A percentile compares a stretch with the other conserved stretches of the same genome.
phyloP scores from a whole-genome alignment of 2,113 vertebrate genomes.

The Danio rerio region GRCz12tu NC_133197.1:3611001-3611500 shows the following conservation, averaged over 20 bases:
- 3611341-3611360: background rate
- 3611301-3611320: no score
- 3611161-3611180: conserved; percentile 76
- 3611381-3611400: background rate
- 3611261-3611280: no score
- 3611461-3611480: conserved; percentile 60
- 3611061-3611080: conserved; percentile 63
- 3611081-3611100: conserved; percentile 61
- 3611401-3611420: conserved; percentile 34
- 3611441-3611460: conserved; percentile 49
- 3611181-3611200: conserved; percentile 72
- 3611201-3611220: conserved; percentile 69
- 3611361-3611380: conserved; percentile 5
- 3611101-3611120: conserved; percentile 56
- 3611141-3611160: conserved; percentile 69
- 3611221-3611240: background rate
- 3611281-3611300: no score
- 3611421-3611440: conserved; percentile 51
- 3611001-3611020: conserved; percentile 69
- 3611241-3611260: no score
- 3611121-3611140: conserved; percentile 62
- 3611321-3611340: no score
- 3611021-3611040: conserved; percentile 63
- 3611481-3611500: conserved; percentile 66
- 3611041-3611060: conserved; percentile 71